Conservation (phyloP, 2,797 vertebrate species). For the Dendrocincla fuliginosa region DNA sequence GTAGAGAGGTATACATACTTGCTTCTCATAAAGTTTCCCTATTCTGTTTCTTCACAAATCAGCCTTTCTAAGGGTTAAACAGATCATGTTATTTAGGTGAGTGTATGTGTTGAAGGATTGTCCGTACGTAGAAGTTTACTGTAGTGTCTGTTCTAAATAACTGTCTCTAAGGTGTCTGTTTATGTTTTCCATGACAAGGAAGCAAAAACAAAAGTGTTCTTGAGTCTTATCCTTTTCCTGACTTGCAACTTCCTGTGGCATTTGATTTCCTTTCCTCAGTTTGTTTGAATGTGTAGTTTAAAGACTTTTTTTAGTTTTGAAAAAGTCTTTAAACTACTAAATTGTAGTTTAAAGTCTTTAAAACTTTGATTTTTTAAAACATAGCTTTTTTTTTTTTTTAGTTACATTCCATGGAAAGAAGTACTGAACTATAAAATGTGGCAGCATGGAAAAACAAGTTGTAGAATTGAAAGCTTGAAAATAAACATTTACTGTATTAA, state of each 20-base stretch:
- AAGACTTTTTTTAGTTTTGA: not conserved
- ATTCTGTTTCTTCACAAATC: not conserved
- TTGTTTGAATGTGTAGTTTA: not conserved
- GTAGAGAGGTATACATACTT: not conserved
- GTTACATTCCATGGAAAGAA: not conserved
- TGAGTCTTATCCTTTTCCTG: slow-evolving; percentile 19
- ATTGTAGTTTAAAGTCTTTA: not conserved
- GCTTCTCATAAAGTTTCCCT: not conserved
- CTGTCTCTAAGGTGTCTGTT: not conserved
- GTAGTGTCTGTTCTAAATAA: not conserved
- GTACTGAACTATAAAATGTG: not conserved
- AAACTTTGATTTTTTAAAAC: not conserved
- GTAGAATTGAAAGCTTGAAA: not conserved
- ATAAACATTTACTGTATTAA: not conserved
- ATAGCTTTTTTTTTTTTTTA: too few relatives aligned
- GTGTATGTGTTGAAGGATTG: not conserved
- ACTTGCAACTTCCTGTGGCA: slow-evolving; percentile 12
- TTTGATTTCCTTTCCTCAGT: slow-evolving; percentile 28
- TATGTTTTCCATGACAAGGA: not conserved
- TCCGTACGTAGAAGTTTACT: not conserved
- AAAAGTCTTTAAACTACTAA: not conserved
- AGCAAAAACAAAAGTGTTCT: slow-evolving; percentile 35
- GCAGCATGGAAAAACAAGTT: not conserved
- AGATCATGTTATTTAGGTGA: not conserved
- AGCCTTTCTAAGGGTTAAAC: not conserved